Base-by-base conservation (phyloP, 2,888 invertebrate species). In the Chironomus tentans region DNA sequence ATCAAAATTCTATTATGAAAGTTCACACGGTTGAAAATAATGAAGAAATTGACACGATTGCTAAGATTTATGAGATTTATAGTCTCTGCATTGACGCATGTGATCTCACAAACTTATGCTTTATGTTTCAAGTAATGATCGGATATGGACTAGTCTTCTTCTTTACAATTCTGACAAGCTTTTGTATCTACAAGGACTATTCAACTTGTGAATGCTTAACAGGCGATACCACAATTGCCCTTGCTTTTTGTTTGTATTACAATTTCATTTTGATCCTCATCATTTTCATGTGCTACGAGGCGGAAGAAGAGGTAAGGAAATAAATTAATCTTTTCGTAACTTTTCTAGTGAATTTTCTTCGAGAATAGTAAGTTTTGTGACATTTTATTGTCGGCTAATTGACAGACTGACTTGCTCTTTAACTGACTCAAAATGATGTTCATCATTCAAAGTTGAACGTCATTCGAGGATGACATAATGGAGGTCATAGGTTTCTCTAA, bases 81-180 rank as follows among this genome's bases (percentile, higher is more conserved):
- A 56, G 38, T 3, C 18, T 21, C 4, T 21, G 50, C 4, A 73
- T 73, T 7, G 38, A 62, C 10, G 24, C 46, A 7, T 22, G 61
- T 18, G 24, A 65, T 15, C 38, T 38, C 4, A 62, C 38, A n/a
- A 62, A 62, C 18, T 24, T 15, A 7, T 73, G 73, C 21, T 73
- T 46, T 73, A 56, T 50, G 50, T 28, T 62, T 46, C 73, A 28
- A 73, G 28, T 61, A 5, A 62, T 73, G 62, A 2, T 73, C 1
- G 73, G 73, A 10, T 73, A 21, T 12, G 73, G 62, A 4, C 73
- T 73, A 3, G 38, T 73, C 0, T 73, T 73, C 10, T 73, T 73
- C 46, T 65, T 7, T 38, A 62, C 73, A 21, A 73, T 56, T 5
- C 62, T 73, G 38, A 10, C 46, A 4, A 18, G 12, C 10, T 73